Evolutionary conservation across 2,888 invertebrate genomes (phyloP).

Genomic region (Harpalus rufipes): DNA sequence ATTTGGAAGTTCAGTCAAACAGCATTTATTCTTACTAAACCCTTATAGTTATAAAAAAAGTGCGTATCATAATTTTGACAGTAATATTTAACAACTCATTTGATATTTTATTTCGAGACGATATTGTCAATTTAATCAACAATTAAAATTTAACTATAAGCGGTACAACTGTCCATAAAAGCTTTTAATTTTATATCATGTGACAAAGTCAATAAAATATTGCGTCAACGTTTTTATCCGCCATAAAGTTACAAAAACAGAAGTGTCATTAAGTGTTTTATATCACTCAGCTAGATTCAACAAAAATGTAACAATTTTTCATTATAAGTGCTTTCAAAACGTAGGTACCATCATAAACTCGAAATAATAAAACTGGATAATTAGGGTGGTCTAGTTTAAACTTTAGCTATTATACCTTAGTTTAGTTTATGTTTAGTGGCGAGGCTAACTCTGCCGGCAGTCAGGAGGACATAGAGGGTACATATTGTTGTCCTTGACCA

Average conservation of each 20-base stretch:
- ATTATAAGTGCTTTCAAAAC: not conserved
- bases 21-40: no score
- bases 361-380: not conserved
- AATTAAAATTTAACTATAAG: no score
- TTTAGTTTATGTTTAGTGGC: constrained; percentile 11
- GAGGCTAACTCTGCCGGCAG: not conserved
- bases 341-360: not conserved
- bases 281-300: not conserved
- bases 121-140: no score
- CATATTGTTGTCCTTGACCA: constrained; percentile 12
- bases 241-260: constrained; percentile 4
- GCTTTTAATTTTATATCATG: not conserved
- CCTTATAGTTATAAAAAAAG: no score
- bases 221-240: not conserved
- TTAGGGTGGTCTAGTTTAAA: no score
- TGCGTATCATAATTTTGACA: no score
- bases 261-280: not conserved
- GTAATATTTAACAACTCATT: no score
- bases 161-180: no score
- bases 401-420: not conserved
- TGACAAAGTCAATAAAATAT: not conserved
- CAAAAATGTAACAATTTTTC: constrained; percentile 9
- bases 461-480: constrained; percentile 5
- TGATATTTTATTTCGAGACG: no score
- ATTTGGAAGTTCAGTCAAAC: no score